Evolutionary conservation across 2,888 invertebrate species (phyloP).

Genomic region (Peribatodes rhomboidaria): DNA sequence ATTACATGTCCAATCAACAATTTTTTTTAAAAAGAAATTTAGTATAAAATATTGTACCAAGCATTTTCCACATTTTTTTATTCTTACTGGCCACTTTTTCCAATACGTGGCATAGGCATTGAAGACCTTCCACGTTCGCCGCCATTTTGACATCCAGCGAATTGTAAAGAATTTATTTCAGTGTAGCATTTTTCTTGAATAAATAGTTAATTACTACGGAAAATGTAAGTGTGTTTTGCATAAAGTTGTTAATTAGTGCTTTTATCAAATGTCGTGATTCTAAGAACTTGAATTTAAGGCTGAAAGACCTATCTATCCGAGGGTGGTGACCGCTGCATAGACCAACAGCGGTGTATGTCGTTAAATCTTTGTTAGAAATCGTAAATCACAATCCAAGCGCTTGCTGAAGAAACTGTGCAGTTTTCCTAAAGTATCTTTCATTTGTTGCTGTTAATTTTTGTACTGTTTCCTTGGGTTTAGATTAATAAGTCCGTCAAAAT

Average conservation of each 20-base stretch:
- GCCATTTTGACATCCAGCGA: conserved; percentile 93
- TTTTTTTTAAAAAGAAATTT: too few relatives aligned
- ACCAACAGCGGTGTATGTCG: conserved; percentile 86
- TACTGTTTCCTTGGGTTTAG: conserved; percentile 35
- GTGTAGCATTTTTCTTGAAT: conserved; percentile 89
- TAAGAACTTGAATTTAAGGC: conserved; percentile 39
- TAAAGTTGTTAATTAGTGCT: conserved; percentile 28
- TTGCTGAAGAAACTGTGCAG: conserved; percentile 29
- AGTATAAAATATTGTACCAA: too few relatives aligned
- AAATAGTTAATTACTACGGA: conserved; percentile 83
- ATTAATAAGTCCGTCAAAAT: conserved; percentile 56
- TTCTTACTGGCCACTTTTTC: conserved; percentile 80
- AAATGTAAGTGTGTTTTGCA: conserved; percentile 77
- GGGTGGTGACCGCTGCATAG: conserved; percentile 85
- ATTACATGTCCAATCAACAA: too few relatives aligned
- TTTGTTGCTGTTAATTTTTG: conserved; percentile 4
- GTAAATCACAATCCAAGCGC: conserved; percentile 36
- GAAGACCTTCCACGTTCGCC: conserved; percentile 92
- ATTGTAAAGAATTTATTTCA: conserved; percentile 90
- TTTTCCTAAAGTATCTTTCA: conserved; percentile 11
- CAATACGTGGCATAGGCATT: conserved; percentile 93
- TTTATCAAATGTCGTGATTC: conserved; percentile 17
- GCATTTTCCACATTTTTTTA: conserved; percentile 27
- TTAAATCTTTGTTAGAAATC: conserved; percentile 73
- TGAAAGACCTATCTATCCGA: conserved; percentile 56